Evolutionary conservation across 2,113 vertebrate genomes (phyloP).

Genomic region (Onychostruthus taczanowskii): DNA sequence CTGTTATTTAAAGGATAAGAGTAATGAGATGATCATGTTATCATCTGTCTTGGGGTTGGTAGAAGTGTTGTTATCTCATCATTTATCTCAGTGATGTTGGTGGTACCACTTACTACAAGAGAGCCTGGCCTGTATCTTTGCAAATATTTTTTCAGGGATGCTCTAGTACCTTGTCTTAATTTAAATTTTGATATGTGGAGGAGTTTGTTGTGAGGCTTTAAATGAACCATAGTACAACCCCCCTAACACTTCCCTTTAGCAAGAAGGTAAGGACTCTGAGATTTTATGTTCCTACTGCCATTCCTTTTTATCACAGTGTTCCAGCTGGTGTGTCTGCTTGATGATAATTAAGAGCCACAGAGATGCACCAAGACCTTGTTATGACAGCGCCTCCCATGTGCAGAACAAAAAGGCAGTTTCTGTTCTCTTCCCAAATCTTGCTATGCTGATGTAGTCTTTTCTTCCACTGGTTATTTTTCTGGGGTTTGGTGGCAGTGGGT

Average conservation of each 20-base stretch:
- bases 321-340: background rate
- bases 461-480: background rate
- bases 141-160: background rate
- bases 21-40: background rate
- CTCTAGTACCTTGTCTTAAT: background rate
- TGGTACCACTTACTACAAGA: accelerated
- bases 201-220: background rate
- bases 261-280: background rate
- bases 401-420: background rate
- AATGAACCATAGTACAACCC: background rate
- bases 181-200: background rate
- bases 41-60: background rate
- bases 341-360: background rate
- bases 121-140: background rate
- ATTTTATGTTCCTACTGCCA: background rate
- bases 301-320: background rate
- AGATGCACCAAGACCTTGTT: background rate
- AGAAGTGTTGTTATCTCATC: background rate
- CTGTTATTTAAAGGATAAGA: background rate
- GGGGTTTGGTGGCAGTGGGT: background rate
- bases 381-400: background rate
- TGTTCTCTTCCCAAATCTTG: background rate
- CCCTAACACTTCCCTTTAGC: background rate
- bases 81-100: background rate
- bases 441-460: background rate